These are phyloP conservation scores for Tenthredo mesomela DNA, from an alignment of 2,888 invertebrate genomes.

Conservation along the genomic window DNA sequence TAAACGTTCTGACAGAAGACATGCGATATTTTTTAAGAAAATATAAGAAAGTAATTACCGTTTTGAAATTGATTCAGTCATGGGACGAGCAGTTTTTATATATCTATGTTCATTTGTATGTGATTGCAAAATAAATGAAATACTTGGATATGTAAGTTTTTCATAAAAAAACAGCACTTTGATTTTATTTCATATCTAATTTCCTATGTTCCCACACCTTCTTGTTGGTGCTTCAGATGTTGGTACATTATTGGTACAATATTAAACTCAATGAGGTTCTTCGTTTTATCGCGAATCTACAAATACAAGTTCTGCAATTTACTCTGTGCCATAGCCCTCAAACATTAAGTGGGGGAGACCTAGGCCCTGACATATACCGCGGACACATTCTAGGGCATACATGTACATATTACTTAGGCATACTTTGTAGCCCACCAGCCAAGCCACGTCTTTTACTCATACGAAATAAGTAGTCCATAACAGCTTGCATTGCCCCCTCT, in stretches of 20 bases:
- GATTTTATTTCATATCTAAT: not conserved
- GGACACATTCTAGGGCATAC: conserved; percentile 19
- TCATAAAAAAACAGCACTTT: not conserved
- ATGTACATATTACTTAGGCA: not conserved
- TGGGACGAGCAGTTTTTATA: conserved; percentile 30
- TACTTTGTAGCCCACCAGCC: not conserved
- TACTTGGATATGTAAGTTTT: conserved; percentile 14
- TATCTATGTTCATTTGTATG: conserved; percentile 35
- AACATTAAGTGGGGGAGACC: not conserved
- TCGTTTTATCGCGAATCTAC: not conserved
- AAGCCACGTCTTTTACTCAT: conserved; percentile 57
- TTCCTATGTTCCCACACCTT: not conserved
- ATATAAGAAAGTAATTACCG: conserved; percentile 42
- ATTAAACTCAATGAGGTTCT: not conserved
- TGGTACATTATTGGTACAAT: not conserved
- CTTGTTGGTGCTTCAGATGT: not conserved
- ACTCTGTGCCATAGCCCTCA: not conserved
- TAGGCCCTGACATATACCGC: conserved; percentile 7
- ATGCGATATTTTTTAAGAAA: conserved; percentile 51
- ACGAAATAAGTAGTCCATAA: conserved; percentile 74
- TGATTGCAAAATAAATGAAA: conserved; percentile 36
- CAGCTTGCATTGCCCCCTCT: conserved; percentile 69
- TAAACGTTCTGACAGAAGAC: conserved; percentile 13
- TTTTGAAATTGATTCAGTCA: conserved; percentile 16
- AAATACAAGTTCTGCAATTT: not conserved